These are phyloP conservation scores for Parus major DNA, from an alignment of 2,113 vertebrate genomes.

Conservation along the genomic window DNA sequence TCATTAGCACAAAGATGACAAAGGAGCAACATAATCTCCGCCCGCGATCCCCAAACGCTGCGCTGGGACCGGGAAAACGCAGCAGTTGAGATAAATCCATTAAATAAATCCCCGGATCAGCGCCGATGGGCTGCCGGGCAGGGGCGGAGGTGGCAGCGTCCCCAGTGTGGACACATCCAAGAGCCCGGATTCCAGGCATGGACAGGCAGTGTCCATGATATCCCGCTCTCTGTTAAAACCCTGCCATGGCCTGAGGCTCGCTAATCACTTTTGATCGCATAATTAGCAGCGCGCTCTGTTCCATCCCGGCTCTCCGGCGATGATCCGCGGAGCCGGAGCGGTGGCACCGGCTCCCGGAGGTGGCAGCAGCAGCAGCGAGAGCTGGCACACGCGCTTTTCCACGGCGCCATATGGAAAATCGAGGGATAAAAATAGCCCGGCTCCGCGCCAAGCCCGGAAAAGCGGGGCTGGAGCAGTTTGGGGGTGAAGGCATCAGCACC, in stretches of 20 bases:
- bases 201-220: fast-evolving
- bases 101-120: not conserved
- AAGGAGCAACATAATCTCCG: not conserved
- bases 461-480: not conserved
- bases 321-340: not conserved
- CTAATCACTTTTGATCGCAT: not conserved
- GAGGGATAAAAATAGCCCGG: constrained; percentile 1
- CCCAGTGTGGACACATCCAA: not conserved
- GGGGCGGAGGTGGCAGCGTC: not conserved
- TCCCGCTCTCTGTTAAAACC: not conserved
- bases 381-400: not conserved
- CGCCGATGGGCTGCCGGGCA: not conserved
- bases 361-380: not conserved
- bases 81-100: not conserved
- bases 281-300: not conserved
- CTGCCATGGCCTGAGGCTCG: not conserved
- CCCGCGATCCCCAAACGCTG: not conserved
- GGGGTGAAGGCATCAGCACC: fast-evolving
- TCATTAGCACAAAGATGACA: not conserved
- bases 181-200: not conserved
- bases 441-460: not conserved
- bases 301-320: not conserved
- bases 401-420: not conserved
- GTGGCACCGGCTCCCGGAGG: not conserved
- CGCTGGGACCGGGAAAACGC: not conserved